Base-by-base conservation (phyloP, 1,140 invertebrate genomes). In the Anoplolepis gracilipes region DNA sequence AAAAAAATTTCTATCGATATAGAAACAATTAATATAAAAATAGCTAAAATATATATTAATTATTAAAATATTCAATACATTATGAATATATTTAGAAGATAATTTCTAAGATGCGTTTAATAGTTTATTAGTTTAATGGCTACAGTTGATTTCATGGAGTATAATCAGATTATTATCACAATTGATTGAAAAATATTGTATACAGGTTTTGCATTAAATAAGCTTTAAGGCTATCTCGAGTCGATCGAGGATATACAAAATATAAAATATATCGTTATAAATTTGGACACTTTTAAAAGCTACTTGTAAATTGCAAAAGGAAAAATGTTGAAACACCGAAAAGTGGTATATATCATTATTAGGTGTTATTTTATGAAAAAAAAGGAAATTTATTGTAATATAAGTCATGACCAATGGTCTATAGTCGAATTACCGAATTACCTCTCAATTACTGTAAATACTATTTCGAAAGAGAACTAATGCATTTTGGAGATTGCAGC, bases 391-490 rank as follows among this genome's bases (percentile, higher is more conserved):
- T 67, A 79, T 79, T 59, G 62, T 69, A 79, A 69, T 33, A 67
- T 69, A 61, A 42, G 25, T 67, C 64, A 28, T 55, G 33, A 28
- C 10, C 16, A 69, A 49, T 57, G 42, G n/a, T 69, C 30, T 69
- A 30, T 79, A 36, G 16, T 39, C 49, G 22, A 69, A 55, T 65
- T 55, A 79, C 64, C 46, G 36, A 33, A 69, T 36, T 42, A 57
- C 49, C 49, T 82, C 53, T 82, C 49, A 59, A 82, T 82, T 72
- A 39, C 22, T 82, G 25, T 82, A 82, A 46, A 82, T 82, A 81
- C 16, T 19, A 69, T 36, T 73, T 82, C 55, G 78, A 73, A 57
- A 72, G 67, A 72, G 53, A 72, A 72, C 25, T 46, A 67, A 10
- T 79, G 77, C 77, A 79, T 72, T 72, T 72, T 70, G 25, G 19